Conservation (phyloP, 2,113 vertebrate genomes). For the Diadophis punctatus region DNA sequence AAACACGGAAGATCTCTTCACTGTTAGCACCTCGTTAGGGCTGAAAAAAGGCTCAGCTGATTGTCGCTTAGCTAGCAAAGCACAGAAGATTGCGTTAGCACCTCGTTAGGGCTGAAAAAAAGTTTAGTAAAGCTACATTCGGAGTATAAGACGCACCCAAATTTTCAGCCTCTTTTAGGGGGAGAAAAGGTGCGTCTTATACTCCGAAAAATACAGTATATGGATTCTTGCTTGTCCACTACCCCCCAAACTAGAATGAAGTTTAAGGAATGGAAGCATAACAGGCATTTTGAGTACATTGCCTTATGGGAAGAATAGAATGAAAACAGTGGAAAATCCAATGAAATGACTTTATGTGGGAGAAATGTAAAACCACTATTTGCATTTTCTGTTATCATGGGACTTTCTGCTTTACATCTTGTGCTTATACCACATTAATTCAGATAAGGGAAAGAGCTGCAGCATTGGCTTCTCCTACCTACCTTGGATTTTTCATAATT, state of each 20-base stretch:
- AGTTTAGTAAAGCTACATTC: too few species aligned
- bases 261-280: background rate
- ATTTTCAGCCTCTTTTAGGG: too few species aligned
- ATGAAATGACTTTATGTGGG: background rate
- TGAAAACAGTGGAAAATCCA: background rate
- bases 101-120: too few species aligned
- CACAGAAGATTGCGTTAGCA: too few species aligned
- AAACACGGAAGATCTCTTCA: too few species aligned
- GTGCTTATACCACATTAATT: background rate
- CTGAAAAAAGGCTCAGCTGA: too few species aligned
- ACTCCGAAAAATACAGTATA: too few species aligned
- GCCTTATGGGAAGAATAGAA: background rate
- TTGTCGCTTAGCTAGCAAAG: too few species aligned
- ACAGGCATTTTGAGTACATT: background rate
- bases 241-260: background rate
- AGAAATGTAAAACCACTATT: background rate
- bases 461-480: background rate
- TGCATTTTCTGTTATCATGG: background rate
- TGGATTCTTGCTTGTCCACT: fast-evolving
- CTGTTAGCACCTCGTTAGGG: too few species aligned
- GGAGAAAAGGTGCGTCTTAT: too few species aligned
- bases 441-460: background rate
- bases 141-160: too few species aligned
- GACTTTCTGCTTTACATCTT: background rate
- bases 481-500: background rate